Percentiles rank a stretch among this genome's conserved stretches.
phyloP scores from a whole-genome alignment of 2,888 invertebrate species.

The Euzetes globulus region DNA sequence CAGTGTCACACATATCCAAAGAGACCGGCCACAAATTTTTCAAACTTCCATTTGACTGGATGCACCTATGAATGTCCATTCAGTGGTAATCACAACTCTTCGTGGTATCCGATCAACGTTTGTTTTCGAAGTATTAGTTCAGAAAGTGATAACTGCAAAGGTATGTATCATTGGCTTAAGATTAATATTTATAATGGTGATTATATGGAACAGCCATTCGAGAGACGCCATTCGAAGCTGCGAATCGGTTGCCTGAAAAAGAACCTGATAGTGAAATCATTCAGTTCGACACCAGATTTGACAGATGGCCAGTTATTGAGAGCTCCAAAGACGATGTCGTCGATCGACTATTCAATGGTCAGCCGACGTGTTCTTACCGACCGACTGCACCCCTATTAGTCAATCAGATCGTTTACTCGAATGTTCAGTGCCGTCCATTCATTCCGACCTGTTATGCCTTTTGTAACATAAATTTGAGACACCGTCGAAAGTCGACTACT shows the following conservation, averaged over 20 bases:
- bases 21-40: constrained; percentile 36
- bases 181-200: background rate
- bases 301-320: constrained; percentile 40
- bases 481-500: constrained; percentile 19
- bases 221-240: background rate
- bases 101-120: constrained; percentile 39
- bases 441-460: constrained; percentile 36
- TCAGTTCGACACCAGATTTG: constrained; percentile 40
- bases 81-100: constrained; percentile 7
- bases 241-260: background rate
- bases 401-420: constrained; percentile 35
- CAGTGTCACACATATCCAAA: constrained; percentile 37
- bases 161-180: background rate
- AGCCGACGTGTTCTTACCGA: constrained; percentile 37
- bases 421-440: constrained; percentile 39
- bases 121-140: constrained; percentile 36
- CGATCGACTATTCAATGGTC: constrained; percentile 24
- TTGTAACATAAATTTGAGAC: constrained; percentile 35
- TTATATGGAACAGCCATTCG: background rate
- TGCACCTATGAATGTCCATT: constrained; percentile 40
- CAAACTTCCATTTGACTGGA: constrained; percentile 38
- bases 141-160: background rate
- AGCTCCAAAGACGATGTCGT: constrained; percentile 35
- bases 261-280: constrained; percentile 22
- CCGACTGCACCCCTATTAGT: constrained; percentile 39